Evolutionary conservation across 2,888 invertebrate species (phyloP), one percentile per base, ranked within the genome.

Genomic region (Synergus itoensis): DNA sequence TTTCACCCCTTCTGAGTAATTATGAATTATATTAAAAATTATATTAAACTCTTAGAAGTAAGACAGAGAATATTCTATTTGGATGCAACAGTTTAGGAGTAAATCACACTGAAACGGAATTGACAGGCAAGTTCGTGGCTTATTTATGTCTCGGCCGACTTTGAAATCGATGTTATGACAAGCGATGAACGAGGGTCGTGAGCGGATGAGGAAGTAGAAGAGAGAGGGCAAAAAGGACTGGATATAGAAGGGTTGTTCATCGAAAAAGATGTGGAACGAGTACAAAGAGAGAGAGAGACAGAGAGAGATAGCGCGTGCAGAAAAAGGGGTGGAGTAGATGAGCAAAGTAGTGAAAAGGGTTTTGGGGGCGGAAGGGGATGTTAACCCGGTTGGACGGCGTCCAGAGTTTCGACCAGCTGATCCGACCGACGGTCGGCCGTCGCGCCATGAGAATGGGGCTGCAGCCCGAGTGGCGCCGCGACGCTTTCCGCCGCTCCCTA

Each of bases 381-480:
- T 85, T 92, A 92, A 91, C 91, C 92, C 87, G 91, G 91, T 92
- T 92, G 91, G 91, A 91, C 89, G 86, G 78, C 87, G 89, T 91
- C 92, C 91, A 91, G 91, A 86, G 88, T 83, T 86, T 81, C 86
- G 84, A 89, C 88, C 91, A 91, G 91, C 91, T 92, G 91, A 92
- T 92, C 90, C 87, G 81, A 83, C 81, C 78, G 81, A 69, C 77
- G 77, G 77, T 78, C 84, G 77, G 82, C 80, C 81, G 82, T 79
- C 81, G 83, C 79, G 80, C 69, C 78, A 82, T 84, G 84, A 87
- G 87, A 89, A 87, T 85, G 88, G 85, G 88, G 87, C 80, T 88
- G 86, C 88, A 89, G 90, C 81, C 91, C 79, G 87, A 89, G 86
- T 82, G 91, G 90, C 91, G 91, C 90, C 91, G 84, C 88, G 87